Evolutionary conservation across 1,140 invertebrate genomes (phyloP), one percentile per base, ranked within the genome.

Genomic region (Mamestra configurata): DNA sequence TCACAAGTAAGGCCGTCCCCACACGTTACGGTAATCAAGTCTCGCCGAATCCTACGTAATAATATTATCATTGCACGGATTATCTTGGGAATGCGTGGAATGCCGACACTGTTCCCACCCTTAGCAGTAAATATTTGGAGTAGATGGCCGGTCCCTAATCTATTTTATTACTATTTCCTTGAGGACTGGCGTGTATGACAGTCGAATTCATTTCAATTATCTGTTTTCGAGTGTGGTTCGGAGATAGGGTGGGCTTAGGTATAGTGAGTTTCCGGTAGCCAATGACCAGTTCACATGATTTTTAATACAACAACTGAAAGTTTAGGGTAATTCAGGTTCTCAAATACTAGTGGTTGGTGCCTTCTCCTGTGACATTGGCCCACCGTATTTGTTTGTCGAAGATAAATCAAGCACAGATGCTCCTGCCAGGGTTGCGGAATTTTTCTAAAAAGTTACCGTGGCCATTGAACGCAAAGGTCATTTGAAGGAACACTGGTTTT

Each of bases 11-110:
- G 31, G 35, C 8, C 13, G n/a, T 18, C 18, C 53, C 35, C 11
- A 59, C 20, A 40, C 37, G 53, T 75, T 75, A 55, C 51, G 53
- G 71, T 75, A 75, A 75, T 57, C 71, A 57, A 75, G 53, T 75
- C 49, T n/a, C 53, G 43, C 31, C 53, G 59, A 59, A 59, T 43
- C 53, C 71, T 1, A 59, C 71, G 22, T 49, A 49, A 70, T 70
- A 70, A 70, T 59, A 75, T 59, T 75, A 75, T 75, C 53, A 75
- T 57, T 75, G 53, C 37, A 22, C 31, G 53, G 71, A 75, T 57
- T 75, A 75, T 75, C 55, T 53, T 71, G 68, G 24, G 71, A 57
- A 57, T 43, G 71, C 13, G 71, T 15, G 37, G 53, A 57, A 59
- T 37, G 68, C 24, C 13, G 35, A 24, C 18, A 13, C 20, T 27